Percentiles rank a stretch among this genome's conserved stretches.
phyloP scores from a whole-genome alignment of 2,888 invertebrate species.

The Epiblema foenella region DNA sequence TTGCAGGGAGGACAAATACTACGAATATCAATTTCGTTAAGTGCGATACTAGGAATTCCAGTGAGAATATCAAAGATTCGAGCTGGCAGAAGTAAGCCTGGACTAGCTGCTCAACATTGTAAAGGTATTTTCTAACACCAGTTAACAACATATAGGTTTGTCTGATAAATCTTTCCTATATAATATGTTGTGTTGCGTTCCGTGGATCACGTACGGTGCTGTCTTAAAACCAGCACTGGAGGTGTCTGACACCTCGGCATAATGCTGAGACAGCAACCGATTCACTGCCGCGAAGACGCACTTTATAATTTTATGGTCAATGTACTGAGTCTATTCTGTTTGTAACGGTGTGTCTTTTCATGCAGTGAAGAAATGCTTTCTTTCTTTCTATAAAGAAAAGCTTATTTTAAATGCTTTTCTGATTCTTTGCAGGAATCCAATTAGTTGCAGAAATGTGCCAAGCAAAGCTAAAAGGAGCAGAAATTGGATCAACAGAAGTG shows the following conservation, averaged over 20 bases:
- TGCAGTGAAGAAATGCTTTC: too few relatives aligned
- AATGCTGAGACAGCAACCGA: too few relatives aligned
- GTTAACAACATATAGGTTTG: too few relatives aligned
- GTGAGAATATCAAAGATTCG: conserved; percentile 92
- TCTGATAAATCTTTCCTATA: too few relatives aligned
- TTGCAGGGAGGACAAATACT: conserved; percentile 95
- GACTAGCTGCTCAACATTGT: conserved; percentile 92
- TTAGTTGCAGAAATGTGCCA: conserved; percentile 90
- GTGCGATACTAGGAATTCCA: conserved; percentile 89
- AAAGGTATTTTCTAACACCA: conserved; percentile 83
- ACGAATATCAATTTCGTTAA: conserved; percentile 91
- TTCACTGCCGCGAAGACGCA: too few relatives aligned
- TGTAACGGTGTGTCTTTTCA: too few relatives aligned
- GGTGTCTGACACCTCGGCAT: too few relatives aligned
- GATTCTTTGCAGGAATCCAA: conserved; percentile 85
- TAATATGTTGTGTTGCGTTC: too few relatives aligned
- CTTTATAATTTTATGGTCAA: too few relatives aligned
- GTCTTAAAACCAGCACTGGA: too few relatives aligned
- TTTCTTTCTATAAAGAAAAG: background rate
- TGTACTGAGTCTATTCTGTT: too few relatives aligned
- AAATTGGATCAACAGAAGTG: conserved; percentile 90
- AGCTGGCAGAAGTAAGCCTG: conserved; percentile 92
- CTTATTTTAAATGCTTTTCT: background rate
- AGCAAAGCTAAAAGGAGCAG: conserved; percentile 89
- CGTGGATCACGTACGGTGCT: too few relatives aligned